Base-by-base conservation (phyloP, 2,113 vertebrate species). In the Furnarius figulus region DNA sequence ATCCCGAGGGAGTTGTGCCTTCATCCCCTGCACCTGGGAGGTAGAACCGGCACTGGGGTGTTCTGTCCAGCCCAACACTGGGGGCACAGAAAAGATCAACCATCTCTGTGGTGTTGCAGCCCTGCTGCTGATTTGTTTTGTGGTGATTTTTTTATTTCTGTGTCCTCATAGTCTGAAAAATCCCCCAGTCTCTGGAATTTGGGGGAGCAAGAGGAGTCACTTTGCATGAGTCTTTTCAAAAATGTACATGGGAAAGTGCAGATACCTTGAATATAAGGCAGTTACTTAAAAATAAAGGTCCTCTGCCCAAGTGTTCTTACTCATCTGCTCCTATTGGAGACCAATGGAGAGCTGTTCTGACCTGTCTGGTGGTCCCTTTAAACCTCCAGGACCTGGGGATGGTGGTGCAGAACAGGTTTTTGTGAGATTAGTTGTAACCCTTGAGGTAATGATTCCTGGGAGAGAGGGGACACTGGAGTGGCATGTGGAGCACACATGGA, bases 51-150 rank as follows among this genome's bases (percentile, higher is more conserved):
- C 3, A 6, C 33, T 28, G 44, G 62, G 37, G 7, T 56, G 44
- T 35, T 46, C 46, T 66, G 35, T 33, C 40, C 27, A 8, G 40
- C 66, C 46, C 56, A 40, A 4, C 79, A 16, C 37, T 50, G 72
- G n/a, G 31, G n/a, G 15, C 5, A 1, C 1, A 2, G 10, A 21
- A 9, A 53, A 23, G 11, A 65, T 24, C 19, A 47, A 2, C 6
- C 35, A 17, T 28, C 8, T 3, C 19, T 47, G 1, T 0, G 0
- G 27, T 14, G 22, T 27, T 65, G 22, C 9, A 47, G 7, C 15
- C 62, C 42, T 19, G 6, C 4, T 11, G 31, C 44, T 12, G 22
- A 13, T 73, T 27, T 59, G 23, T 16, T n/a, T 58, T 25, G 33
- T 50, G 46, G 3, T 65, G 10, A 0, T 19, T 39, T 31, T 21